phyloP scores from a whole-genome alignment of 1,140 invertebrate species.

The Drosophila equinoxialis region DNA sequence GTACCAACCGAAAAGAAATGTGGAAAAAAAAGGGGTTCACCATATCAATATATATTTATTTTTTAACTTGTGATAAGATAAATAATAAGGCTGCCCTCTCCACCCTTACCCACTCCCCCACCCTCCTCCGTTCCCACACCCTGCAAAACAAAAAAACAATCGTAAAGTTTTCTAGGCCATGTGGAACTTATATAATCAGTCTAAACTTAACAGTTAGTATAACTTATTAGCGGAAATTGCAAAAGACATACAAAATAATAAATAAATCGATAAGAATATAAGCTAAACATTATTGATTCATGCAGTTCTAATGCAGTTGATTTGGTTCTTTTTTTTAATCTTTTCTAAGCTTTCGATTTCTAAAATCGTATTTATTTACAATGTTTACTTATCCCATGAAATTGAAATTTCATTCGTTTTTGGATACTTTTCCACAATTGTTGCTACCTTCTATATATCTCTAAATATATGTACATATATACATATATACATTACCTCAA shows the following conservation, averaged over 20 bases:
- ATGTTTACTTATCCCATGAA: slow-evolving; percentile 77
- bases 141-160: background rate
- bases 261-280: slow-evolving; percentile 54
- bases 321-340: too few relatives aligned
- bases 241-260: slow-evolving; percentile 22
- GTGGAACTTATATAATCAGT: slow-evolving; percentile 40
- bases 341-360: too few relatives aligned
- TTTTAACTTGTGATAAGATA: slow-evolving; percentile 62
- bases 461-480: too few relatives aligned
- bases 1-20: slow-evolving; percentile 15
- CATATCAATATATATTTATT: slow-evolving; percentile 50
- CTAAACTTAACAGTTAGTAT: slow-evolving; percentile 21
- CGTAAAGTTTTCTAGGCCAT: slow-evolving; percentile 51
- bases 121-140: too few relatives aligned
- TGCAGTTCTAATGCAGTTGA: too few relatives aligned
- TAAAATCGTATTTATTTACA: slow-evolving; percentile 15
- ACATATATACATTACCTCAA: slow-evolving; percentile 7
- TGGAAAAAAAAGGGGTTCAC: slow-evolving; percentile 23
- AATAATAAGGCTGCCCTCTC: slow-evolving; percentile 25
- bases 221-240: slow-evolving; percentile 56
- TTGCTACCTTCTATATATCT: slow-evolving; percentile 37
- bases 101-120: slow-evolving; percentile 16
- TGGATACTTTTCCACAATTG: slow-evolving; percentile 9
- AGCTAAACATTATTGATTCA: slow-evolving; percentile 28
- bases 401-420: slow-evolving; percentile 24